Evolutionary conservation across 2,888 invertebrate genomes (phyloP).

Genomic region (Anagyrus pseudococci): DNA sequence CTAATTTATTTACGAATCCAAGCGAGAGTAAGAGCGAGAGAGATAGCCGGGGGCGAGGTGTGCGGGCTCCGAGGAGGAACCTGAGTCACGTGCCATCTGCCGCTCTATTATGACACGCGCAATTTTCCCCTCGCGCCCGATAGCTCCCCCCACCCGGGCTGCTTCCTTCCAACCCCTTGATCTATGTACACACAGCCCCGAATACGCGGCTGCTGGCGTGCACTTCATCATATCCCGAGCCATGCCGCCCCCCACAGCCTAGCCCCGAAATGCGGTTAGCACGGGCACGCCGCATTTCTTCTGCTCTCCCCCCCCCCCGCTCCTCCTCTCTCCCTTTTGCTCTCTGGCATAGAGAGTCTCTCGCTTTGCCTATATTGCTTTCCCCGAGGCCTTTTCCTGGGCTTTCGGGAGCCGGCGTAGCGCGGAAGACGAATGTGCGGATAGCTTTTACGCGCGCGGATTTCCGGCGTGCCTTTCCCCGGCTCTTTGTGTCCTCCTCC

Average conservation of each 20-base stretch:
- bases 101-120: slow-evolving; percentile 52
- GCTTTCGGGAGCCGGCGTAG: too few species aligned
- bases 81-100: slow-evolving; percentile 62
- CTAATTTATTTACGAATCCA: slow-evolving; percentile 60
- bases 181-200: background rate
- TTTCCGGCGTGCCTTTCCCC: slow-evolving; percentile 1
- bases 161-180: too few species aligned
- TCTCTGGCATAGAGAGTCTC: too few species aligned
- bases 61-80: too few species aligned
- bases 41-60: slow-evolving; percentile 5
- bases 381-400: background rate
- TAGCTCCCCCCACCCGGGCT: background rate
- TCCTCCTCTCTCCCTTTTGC: slow-evolving; percentile 4
- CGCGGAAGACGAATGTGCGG: slow-evolving; percentile 2
- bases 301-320: background rate
- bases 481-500: too few species aligned
- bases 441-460: slow-evolving; percentile 9
- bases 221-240: slow-evolving; percentile 28
- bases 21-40: slow-evolving; percentile 28
- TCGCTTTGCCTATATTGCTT: too few species aligned
- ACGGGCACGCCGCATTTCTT: slow-evolving; percentile 7
- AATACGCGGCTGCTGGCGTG: background rate
- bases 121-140: slow-evolving; percentile 39
- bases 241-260: too few species aligned
- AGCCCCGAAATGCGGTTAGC: slow-evolving; percentile 12